A percentile compares a stretch with the other conserved stretches of the same genome.
Evolutionary conservation across 2,797 vertebrate species (phyloP).

Genomic region (Platyrinchus mystaceus): DNA sequence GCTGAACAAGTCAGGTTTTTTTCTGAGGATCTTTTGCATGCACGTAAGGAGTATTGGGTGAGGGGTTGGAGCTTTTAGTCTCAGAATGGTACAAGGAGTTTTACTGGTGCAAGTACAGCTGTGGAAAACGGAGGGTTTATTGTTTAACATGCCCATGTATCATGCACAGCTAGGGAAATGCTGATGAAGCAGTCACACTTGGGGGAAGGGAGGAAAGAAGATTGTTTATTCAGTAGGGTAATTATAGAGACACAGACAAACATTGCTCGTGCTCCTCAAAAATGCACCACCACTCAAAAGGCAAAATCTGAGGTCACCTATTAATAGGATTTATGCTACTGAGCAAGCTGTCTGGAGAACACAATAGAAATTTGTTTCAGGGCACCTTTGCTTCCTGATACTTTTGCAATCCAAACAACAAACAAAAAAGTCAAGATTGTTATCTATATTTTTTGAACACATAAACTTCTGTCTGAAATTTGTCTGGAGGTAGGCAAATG

Average conservation of each 20-base stretch:
- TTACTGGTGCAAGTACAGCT: neutral
- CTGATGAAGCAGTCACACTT: slow-evolving; percentile 11
- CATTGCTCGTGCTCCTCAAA: neutral
- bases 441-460: slow-evolving; percentile 13
- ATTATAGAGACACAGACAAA: neutral
- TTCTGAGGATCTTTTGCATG: neutral
- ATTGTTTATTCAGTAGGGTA: neutral
- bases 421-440: slow-evolving; percentile 16
- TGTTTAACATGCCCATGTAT: neutral
- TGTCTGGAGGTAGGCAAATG: neutral
- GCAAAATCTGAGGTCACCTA: neutral
- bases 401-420: slow-evolving; percentile 29
- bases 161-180: neutral
- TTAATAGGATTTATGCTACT: slow-evolving; percentile 24
- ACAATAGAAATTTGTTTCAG: slow-evolving; percentile 49
- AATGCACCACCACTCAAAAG: neutral
- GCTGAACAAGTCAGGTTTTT: neutral
- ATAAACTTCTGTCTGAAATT: neutral
- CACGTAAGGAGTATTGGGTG: neutral
- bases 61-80: neutral
- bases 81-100: neutral
- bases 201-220: neutral
- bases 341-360: slow-evolving; percentile 23
- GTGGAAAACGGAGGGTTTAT: slow-evolving; percentile 34
- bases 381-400: slow-evolving; percentile 38